These are phyloP conservation scores for Palaemon carinicauda DNA, from an alignment of 1,140 invertebrate species.

Conservation along the genomic window DNA sequence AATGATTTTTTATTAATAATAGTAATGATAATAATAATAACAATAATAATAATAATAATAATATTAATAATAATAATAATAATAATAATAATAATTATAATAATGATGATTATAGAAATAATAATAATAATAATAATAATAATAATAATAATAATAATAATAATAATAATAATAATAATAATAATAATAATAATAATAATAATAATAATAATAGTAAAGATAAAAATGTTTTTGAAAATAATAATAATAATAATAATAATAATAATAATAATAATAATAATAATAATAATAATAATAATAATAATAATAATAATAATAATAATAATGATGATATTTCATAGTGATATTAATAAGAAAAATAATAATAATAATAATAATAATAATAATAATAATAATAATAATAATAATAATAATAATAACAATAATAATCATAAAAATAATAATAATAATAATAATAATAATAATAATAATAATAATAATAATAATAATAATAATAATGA, in stretches of 20 bases:
- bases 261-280: neutral
- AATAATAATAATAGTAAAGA: constrained; percentile 9
- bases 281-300: neutral
- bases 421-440: too few relatives aligned
- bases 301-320: neutral
- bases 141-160: neutral
- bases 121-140: neutral
- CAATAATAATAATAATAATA: neutral
- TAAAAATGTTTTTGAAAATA: too few relatives aligned
- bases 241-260: neutral
- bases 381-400: too few relatives aligned
- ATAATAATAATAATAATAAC: too few relatives aligned
- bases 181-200: neutral
- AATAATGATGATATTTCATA: neutral
- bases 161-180: constrained; percentile 9
- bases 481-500: too few relatives aligned
- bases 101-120: neutral
- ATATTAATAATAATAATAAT: neutral
- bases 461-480: too few relatives aligned
- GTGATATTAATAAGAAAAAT: too few relatives aligned
- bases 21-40: neutral
- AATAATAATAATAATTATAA: neutral
- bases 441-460: too few relatives aligned
- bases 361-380: too few relatives aligned
- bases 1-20: too few relatives aligned